Percentiles rank a stretch among this genome's conserved stretches.
These are phyloP conservation scores for Meloe dianella DNA, from an alignment of 2,888 invertebrate genomes.

Conservation along the genomic window DNA sequence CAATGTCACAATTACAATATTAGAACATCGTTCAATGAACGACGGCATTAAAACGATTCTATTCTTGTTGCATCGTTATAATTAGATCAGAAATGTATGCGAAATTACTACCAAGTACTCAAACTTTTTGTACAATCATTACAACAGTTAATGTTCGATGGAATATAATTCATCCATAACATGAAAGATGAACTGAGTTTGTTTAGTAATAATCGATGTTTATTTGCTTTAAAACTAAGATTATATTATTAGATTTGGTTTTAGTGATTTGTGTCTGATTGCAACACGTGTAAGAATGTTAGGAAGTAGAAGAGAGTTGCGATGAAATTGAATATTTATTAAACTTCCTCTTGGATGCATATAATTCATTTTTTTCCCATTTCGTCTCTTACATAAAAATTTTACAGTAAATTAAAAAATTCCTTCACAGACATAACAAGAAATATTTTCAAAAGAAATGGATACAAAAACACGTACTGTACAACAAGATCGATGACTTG, in stretches of 20 bases:
- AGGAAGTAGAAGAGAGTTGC: constrained; percentile 9
- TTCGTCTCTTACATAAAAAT: not conserved
- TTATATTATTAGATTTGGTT: constrained; percentile 24
- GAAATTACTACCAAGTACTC: not conserved
- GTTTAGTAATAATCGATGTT: constrained; percentile 16
- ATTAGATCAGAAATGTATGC: constrained; percentile 19
- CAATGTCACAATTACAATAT: not conserved
- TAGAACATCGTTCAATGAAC: constrained; percentile 7
- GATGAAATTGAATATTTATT: constrained; percentile 18
- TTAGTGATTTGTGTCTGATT: constrained; percentile 26
- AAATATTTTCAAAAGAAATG: constrained; percentile 8
- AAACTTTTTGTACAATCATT: not conserved
- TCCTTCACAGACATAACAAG: constrained; percentile 1
- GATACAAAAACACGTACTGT: constrained; percentile 10
- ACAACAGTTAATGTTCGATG: constrained; percentile 6
- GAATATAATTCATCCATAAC: constrained; percentile 5
- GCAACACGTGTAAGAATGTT: constrained; percentile 21
- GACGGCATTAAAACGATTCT: constrained; percentile 1
- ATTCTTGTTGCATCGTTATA: constrained; percentile 16
- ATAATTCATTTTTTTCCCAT: not conserved
- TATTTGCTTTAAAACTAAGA: constrained; percentile 19
- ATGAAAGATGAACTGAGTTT: constrained; percentile 20
- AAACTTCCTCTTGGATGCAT: not conserved
- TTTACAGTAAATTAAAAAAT: not conserved
- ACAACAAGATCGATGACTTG: constrained; percentile 32